phyloP scores from a whole-genome alignment of 1,140 invertebrate genomes.

The Meloidogyne hapla region DNA sequence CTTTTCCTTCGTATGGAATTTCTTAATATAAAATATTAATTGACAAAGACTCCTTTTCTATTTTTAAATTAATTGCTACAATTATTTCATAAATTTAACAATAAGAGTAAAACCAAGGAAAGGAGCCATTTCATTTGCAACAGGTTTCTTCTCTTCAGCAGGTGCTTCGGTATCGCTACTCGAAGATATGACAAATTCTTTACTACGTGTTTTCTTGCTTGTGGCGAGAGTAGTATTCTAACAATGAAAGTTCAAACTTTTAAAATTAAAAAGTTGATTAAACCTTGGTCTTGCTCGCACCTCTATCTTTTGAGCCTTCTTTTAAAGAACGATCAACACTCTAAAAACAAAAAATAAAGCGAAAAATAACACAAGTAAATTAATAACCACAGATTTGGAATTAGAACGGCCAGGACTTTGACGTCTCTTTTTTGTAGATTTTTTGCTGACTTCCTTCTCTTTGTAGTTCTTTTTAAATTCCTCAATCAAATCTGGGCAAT shows the following conservation, averaged over 20 bases:
- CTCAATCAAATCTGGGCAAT: constrained; percentile 17
- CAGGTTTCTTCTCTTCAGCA: constrained; percentile 1
- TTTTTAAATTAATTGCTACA: too few relatives aligned
- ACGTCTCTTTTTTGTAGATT: not conserved
- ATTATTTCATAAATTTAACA: too few relatives aligned
- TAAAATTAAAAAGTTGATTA: not conserved
- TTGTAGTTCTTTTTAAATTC: constrained; percentile 9
- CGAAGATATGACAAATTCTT: constrained; percentile 15
- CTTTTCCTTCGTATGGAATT: constrained; percentile 2
- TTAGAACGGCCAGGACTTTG: not conserved
- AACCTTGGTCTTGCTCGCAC: constrained; percentile 1
- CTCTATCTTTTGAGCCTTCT: constrained; percentile 9
- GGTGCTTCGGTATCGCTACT: constrained; percentile 13
- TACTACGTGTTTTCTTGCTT: not conserved
- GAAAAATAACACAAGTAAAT: constrained; percentile 7
- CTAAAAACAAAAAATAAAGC: constrained; percentile 4
- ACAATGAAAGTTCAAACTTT: not conserved
- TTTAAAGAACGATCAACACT: constrained; percentile 17
- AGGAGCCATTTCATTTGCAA: not conserved
- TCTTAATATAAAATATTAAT: constrained; percentile 2
- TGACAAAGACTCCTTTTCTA: too few relatives aligned
- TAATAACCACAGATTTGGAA: constrained; percentile 19
- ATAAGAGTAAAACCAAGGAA: not conserved
- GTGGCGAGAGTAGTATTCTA: not conserved
- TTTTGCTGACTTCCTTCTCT: not conserved